Evolutionary conservation across 2,113 vertebrate species (phyloP), one percentile per base, ranked within the genome.

Genomic region (Cacatua alba): DNA sequence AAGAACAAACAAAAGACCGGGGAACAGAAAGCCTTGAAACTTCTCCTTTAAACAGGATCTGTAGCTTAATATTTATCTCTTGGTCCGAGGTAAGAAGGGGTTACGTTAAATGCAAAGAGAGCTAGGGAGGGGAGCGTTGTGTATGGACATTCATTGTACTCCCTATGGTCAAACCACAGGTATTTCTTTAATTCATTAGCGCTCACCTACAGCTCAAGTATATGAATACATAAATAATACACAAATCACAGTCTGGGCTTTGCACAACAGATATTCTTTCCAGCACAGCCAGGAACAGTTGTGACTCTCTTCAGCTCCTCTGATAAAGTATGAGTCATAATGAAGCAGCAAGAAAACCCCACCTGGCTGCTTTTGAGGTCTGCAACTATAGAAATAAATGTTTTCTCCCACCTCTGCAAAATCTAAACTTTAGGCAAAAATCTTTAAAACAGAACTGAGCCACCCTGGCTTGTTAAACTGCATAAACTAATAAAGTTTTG

Each of bases 171-270:
- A 96, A 84, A 84, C 76, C 87, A 92, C 70, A 87, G 44, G 25
- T 79, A 81, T 87, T 94, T 93, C 64, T 84, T 78, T 68, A 86
- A 85, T 75, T 96, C n/a, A 41, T 57, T 65, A 69, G 35, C 75
- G 20, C 43, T 92, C 76, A 84, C 59, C 77, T 84, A 83, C 46
- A 82, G 29, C 29, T 86, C 64, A 65, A 90, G 31, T 67, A 39
- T 67, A 39, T 78, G 52, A 82, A 65, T 53, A 83, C 4, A 72
- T 59, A 67, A 82, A 68, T 76, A 95, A 67, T 15, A 53, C 6
- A 39, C 31, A 77, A 33, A 55, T 62, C 17, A 13, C 29, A 78
- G 70, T 33, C 43, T 7, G 14, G 35, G 37, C 35, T 92, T 69
- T 75, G 51, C 2, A 1, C 78, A 93, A 60, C 20, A 64, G 8